Evolutionary conservation across 2,797 vertebrate species (phyloP).

Genomic region (Onychomys arenicola): DNA sequence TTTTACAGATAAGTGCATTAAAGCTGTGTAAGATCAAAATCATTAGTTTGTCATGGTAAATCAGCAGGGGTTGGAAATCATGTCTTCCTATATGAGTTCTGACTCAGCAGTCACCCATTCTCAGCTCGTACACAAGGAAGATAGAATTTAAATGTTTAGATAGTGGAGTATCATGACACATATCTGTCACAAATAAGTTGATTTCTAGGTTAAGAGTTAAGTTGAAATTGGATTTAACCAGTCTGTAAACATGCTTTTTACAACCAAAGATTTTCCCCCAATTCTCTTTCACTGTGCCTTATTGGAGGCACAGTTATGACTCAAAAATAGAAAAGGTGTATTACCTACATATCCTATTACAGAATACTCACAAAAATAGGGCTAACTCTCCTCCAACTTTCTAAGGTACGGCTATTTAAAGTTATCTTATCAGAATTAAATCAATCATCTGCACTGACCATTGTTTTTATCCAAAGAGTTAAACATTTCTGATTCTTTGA

Average conservation of each 20-base stretch:
- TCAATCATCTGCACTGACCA: neutral
- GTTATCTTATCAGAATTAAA: neutral
- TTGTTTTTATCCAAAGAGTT: neutral
- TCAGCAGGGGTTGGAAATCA: neutral
- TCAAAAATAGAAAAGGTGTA: neutral
- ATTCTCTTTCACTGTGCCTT: neutral
- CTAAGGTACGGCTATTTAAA: neutral
- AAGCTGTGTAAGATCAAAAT: neutral
- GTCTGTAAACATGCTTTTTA: neutral
- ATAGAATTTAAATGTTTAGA: neutral
- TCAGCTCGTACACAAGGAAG: neutral
- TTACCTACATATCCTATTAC: neutral
- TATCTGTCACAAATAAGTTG: neutral
- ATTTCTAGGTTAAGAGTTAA: neutral
- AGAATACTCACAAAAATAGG: neutral
- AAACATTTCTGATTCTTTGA: neutral
- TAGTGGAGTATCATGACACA: neutral
- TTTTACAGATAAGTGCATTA: neutral
- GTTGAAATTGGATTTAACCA: neutral
- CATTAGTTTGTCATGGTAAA: neutral
- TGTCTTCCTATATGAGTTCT: neutral
- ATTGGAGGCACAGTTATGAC: neutral
- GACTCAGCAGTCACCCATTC: neutral
- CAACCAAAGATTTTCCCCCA: neutral
- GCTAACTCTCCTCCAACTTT: neutral